Evolutionary conservation across 2,888 invertebrate species (phyloP).

Genomic region (Rhogogaster chlorosoma): DNA sequence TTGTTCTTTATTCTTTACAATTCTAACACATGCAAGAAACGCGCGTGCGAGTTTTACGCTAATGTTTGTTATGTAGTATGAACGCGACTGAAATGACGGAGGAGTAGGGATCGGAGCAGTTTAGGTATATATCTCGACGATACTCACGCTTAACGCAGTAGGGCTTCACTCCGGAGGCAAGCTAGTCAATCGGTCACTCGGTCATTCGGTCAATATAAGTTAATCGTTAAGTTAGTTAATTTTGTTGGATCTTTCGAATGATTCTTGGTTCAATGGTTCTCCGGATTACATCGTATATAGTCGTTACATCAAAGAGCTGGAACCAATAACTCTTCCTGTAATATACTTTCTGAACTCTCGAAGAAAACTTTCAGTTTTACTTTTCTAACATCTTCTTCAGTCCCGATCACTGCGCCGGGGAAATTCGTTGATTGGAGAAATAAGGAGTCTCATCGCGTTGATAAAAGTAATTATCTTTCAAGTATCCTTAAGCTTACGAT

Average conservation of each 20-base stretch:
- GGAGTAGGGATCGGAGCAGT: constrained; percentile 20
- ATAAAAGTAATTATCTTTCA: constrained; percentile 8
- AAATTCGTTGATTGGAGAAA: not conserved
- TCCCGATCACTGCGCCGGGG: not conserved
- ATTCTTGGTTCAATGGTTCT: not conserved
- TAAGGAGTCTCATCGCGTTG: not conserved
- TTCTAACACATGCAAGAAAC: not conserved
- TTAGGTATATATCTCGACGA: constrained; percentile 45
- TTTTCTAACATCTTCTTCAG: not conserved
- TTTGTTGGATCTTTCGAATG: not conserved
- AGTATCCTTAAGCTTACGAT: not conserved
- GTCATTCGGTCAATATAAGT: constrained; percentile 9
- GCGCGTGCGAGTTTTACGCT: not conserved
- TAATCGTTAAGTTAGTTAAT: not conserved
- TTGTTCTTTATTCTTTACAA: not conserved
- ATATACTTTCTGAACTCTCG: not conserved
- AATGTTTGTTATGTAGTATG: not conserved
- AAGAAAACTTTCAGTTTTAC: not conserved
- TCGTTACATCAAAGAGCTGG: not conserved
- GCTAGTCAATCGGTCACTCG: constrained; percentile 36
- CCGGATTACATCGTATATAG: not conserved
- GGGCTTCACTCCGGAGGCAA: constrained; percentile 25
- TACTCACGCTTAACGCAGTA: constrained; percentile 36
- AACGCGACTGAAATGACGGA: not conserved
- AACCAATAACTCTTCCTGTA: not conserved